A percentile compares a stretch with the other conserved stretches of the same genome.
phyloP scores from a whole-genome alignment of 2,888 invertebrate species.

The Malthinus flaveolus region DNA sequence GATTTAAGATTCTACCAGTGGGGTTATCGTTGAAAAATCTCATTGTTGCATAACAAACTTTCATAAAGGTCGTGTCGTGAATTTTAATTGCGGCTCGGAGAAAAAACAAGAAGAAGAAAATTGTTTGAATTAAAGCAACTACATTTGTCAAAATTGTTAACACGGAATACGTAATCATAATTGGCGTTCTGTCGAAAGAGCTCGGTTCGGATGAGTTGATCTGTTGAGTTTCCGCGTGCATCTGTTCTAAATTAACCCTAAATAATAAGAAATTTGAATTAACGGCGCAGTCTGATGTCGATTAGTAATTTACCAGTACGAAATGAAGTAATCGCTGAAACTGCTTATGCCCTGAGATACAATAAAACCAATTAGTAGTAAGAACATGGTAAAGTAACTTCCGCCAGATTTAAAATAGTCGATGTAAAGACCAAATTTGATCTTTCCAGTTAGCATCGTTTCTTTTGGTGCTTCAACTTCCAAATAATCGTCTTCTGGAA shows the following conservation, averaged over 20 bases:
- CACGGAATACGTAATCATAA: conserved; percentile 1
- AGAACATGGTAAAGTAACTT: conserved; percentile 61
- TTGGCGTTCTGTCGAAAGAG: background rate
- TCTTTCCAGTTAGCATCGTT: conserved; percentile 43
- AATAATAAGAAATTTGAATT: conserved; percentile 22
- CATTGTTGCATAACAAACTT: conserved; percentile 54
- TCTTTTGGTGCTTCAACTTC: conserved; percentile 42
- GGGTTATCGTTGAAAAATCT: conserved; percentile 72
- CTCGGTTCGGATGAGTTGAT: conserved; percentile 7
- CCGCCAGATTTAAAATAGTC: conserved; percentile 76
- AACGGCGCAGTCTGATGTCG: background rate
- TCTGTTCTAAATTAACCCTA: conserved; percentile 49
- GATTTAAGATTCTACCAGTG: conserved; percentile 65
- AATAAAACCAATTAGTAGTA: conserved; percentile 65
- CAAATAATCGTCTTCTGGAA: conserved; percentile 4
- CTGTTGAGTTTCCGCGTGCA: conserved; percentile 23
- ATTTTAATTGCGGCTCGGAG: conserved; percentile 48
- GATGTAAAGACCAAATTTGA: conserved; percentile 58
- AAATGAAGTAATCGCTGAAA: conserved; percentile 76
- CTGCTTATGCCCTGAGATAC: conserved; percentile 72
- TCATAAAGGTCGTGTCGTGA: conserved; percentile 46
- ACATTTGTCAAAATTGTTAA: conserved; percentile 12
- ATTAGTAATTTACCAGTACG: conserved; percentile 64
- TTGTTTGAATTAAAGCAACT: conserved; percentile 44
- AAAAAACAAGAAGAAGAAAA: conserved; percentile 49